Evolutionary conservation across 2,797 vertebrate species (phyloP), one percentile per base, ranked within the genome.

Genomic region (Lutra lutra): DNA sequence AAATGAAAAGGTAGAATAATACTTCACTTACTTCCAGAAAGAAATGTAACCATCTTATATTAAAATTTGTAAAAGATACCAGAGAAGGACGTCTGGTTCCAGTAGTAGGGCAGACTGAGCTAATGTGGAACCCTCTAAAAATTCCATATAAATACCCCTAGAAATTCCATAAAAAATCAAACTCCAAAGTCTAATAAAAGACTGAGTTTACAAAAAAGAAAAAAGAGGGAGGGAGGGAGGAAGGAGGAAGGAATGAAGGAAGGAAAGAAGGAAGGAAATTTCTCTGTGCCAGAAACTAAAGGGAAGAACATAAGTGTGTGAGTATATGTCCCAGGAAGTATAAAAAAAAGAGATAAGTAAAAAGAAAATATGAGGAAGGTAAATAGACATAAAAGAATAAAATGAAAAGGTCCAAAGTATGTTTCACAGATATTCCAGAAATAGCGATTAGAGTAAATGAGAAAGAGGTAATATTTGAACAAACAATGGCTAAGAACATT

Each of bases 1-100:
- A n/a, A 89, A 88, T 91, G 5, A 89, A 89, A 91, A 97, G 29
- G 27, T 40, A 88, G 38, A 96, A 46, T 89, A 89, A 85, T n/a
- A 78, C 60, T 82, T 95, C 70, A 89, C 10, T 89, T 83, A 68
- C 46, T 95, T 91, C 17, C 43, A 40, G 46, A 94, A 86, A 58
- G 83, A 89, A 92, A 89, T 80, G 68, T 75, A 80, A 68, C 29
- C 11, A 77, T 51, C n/a, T 95, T 94, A 68, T 58, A 93, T 48
- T 95, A 60, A 75, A 94, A 89, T 38, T n/a, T 83, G 25, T 92
- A 46, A 92, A 93, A 84, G 25, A 75, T 79, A 78, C 25, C 83
- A 80, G 25, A 60, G n/a, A 98, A 84, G 32, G 87, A 72, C 32
- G 80, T 3, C 58, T 90, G 48, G 7, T 70, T 66, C 43, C 21